These are phyloP conservation scores for Benthosema pterotum DNA, from an alignment of 2,797 vertebrate genomes.

Conservation along the genomic window DNA sequence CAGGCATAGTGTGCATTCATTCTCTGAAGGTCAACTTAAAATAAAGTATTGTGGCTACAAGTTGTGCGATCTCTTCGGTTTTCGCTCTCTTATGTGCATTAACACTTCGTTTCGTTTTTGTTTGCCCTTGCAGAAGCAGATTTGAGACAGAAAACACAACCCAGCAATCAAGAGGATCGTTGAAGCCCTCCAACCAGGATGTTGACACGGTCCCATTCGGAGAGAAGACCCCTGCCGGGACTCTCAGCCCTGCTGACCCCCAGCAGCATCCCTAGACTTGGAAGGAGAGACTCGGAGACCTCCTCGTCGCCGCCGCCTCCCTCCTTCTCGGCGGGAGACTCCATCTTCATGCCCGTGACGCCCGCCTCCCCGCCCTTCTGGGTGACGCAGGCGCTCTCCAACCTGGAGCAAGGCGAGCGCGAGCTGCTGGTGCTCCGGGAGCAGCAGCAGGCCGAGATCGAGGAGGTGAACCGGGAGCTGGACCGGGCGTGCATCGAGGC, in stretches of 20 bases:
- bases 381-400: slow-evolving; percentile 74
- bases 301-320: slow-evolving; percentile 36
- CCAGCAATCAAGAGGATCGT: slow-evolving; percentile 4
- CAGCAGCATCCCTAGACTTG: too few species aligned
- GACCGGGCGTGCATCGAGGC: slow-evolving; percentile 69
- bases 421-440: slow-evolving; percentile 72
- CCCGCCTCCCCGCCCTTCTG: slow-evolving; percentile 61
- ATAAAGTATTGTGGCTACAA: too few species aligned
- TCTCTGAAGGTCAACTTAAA: too few species aligned
- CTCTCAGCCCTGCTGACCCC: slow-evolving; percentile 69
- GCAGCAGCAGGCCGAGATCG: slow-evolving; percentile 71
- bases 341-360: slow-evolving; percentile 51
- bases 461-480: slow-evolving; percentile 70
- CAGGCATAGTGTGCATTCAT: too few species aligned
- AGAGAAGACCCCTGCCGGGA: slow-evolving; percentile 71
- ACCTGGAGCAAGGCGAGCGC: slow-evolving; percentile 67
- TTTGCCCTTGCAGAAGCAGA: slow-evolving; percentile 44
- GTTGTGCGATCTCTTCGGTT: too few species aligned
- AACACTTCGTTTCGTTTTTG: slow-evolving; percentile 9
- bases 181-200: slow-evolving; percentile 43
- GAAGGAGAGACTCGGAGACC: slow-evolving; percentile 44
- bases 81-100: background rate
- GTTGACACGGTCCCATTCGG: slow-evolving; percentile 68
- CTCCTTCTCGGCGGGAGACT: slow-evolving; percentile 43
- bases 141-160: slow-evolving; percentile 1